Evolutionary conservation across 2,888 invertebrate species (phyloP), one percentile per base, ranked within the genome.

Genomic region (Fabriciana adippe): DNA sequence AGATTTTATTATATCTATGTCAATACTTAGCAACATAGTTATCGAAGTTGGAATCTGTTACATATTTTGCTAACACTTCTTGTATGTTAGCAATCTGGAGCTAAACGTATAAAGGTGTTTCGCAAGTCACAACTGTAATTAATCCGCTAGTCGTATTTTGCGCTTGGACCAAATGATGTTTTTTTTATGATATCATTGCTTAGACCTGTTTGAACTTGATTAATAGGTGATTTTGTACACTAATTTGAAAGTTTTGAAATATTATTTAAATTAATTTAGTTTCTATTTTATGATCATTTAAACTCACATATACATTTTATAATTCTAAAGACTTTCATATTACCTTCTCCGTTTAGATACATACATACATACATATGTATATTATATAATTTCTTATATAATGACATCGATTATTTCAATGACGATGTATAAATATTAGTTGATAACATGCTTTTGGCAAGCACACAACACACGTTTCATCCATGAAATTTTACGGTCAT

Each of bases 121-220:
- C 35, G 35, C 35, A 41, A 41, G 76, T 78, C 74, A 74, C 75
- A 77, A 78, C 77, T 73, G 74, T 75, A 77, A 78, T 77, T 73
- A 75, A 75, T 73, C 70, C 60, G 72, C 65, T 71, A 70, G 74
- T 73, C 69, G 72, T 67, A 74, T 76, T 81, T 82, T 74, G 75
- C 80, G 78, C 75, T 71, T 59, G 31, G 74, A 81, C 79, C 79
- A 3, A 26, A 26, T 26, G 4, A 26, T 26, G 5, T 26, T 26
- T 26, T 26, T 26, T 26, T 26, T 21, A 21, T 21, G 0, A 21
- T 21, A 26, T 26, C 26, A 26, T 26, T 26, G 26, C 26, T 72
- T 59, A 31, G 74, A 81, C 79, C 79, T 73, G 81, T 80, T 76
- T 67, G 35, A 41, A 41, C 2, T 41, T 41, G 69, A 55, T 64